Conservation (phyloP, 2,113 vertebrate genomes). For the Pionites leucogaster region DNA sequence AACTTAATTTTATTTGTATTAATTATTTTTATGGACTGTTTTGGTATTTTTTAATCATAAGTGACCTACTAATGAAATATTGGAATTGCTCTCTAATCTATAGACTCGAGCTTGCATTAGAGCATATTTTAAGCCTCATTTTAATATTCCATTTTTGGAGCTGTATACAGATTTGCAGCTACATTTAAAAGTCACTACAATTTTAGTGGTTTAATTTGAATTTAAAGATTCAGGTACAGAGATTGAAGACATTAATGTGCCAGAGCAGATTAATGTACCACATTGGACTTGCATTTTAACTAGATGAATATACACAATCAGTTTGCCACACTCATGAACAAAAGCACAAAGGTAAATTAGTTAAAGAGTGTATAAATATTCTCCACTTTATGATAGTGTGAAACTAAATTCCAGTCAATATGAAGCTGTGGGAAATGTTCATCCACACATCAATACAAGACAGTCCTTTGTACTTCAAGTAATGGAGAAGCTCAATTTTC, state of each 20-base stretch:
- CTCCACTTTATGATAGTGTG: neutral
- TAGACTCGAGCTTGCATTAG: neutral
- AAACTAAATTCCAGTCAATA: neutral
- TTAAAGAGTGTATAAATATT: neutral
- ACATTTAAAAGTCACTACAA: neutral
- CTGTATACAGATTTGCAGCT: neutral
- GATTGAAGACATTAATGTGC: neutral
- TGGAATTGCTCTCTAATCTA: neutral
- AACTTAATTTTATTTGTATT: neutral
- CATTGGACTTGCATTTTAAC: neutral
- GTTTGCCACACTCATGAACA: neutral
- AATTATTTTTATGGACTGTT: neutral
- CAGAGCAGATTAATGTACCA: neutral
- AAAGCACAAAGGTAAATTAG: neutral
- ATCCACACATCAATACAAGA: neutral
- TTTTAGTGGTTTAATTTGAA: neutral
- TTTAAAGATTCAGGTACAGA: neutral
- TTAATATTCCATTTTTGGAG: neutral
- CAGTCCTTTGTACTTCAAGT: neutral
- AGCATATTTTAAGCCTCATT: neutral
- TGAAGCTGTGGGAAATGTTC: neutral
- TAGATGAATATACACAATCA: neutral
- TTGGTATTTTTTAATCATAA: neutral
- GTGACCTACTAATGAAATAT: neutral
- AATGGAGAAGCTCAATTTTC: neutral